A percentile compares a stretch with the other conserved stretches of the same genome.
Evolutionary conservation across 37 sponge, comb jelly and placozoan genomes (phyloP).

Genomic region (Cliona cf. orientalis): DNA sequence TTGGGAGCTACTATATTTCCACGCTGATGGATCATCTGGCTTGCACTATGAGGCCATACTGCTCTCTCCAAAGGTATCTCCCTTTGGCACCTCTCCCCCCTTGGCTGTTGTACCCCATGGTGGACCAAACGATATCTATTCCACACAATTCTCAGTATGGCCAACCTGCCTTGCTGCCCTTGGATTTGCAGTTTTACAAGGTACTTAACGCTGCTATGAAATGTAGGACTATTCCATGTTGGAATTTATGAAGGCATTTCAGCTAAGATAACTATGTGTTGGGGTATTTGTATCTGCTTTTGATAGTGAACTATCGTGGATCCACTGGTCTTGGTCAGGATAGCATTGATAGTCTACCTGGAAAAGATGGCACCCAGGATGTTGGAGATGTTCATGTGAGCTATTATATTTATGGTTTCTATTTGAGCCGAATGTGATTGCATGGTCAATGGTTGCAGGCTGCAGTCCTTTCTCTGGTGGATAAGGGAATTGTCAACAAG

Average conservation of each 20-base stretch:
- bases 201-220: no score
- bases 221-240: no score
- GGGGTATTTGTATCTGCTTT: background rate
- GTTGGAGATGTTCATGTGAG: slow-evolving; percentile 94
- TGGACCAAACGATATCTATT: slow-evolving; percentile 71
- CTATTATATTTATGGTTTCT: no score
- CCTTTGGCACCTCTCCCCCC: slow-evolving; percentile 6
- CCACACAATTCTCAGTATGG: slow-evolving; percentile 59
- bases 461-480: slow-evolving; percentile 61
- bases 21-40: slow-evolving; percentile 6
- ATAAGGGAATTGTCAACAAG: slow-evolving; percentile 50
- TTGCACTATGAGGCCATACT: slow-evolving; percentile 66
- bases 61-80: background rate
- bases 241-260: no score
- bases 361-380: slow-evolving; percentile 88
- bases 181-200: slow-evolving; percentile 68
- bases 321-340: slow-evolving; percentile 88
- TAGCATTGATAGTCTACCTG: slow-evolving; percentile 68
- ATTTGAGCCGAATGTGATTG: no score
- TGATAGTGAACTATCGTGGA: slow-evolving; percentile 97
- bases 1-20: slow-evolving; percentile 36
- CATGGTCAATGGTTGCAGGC: slow-evolving; percentile 53
- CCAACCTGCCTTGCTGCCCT: slow-evolving; percentile 50
- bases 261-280: background rate
- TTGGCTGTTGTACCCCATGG: slow-evolving; percentile 46